Base-by-base conservation (phyloP, 2,113 vertebrate genomes). In the Entelurus aequoreus region DNA sequence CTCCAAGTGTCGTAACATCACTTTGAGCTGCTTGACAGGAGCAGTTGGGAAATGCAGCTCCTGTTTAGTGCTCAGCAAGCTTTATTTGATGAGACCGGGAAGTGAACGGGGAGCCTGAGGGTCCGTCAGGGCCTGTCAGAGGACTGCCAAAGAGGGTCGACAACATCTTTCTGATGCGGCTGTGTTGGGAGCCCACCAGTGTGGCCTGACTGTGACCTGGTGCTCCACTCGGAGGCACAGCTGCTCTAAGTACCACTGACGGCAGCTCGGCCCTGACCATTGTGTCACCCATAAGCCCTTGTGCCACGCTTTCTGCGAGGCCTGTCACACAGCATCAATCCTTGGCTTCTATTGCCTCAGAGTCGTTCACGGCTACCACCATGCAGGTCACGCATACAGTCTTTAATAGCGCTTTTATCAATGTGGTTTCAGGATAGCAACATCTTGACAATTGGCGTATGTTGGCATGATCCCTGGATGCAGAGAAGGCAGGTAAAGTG, bases 311-410 rank as follows among this genome's bases (percentile, higher is more conserved):
- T 50, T 11, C 71, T 74, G 82, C 81, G 65, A 65, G 81, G 75
- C 55, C 84, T 86, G 88, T 88, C 90, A 81, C 65, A 68, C 71
- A 70, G 65, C 72, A 90, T 89, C 87, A 88, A 73, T 10, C 35
- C 77, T 58, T 38, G 13, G 65, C 65, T 77, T 74, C 46, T 50
- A 53, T 61, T 54, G 73, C 73, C 62, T 56, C 61, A 69, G 40
- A 78, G 77, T 72, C 77, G 68, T 80, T 88, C 74, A 69, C 68
- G 40, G 68, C 80, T 79, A 48, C 49, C 67, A 69, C 36, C 46
- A 42, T 62, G 48, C 55, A 28, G 28, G 28, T 28, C 28, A 28
- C 3, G 28, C 28, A 28, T 4, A 28, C 28, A 28, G 28, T 28
- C 59, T 38, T 35, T 38, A 37, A 66, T 58, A 54, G 28, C 8